Percentiles rank a stretch among this genome's conserved stretches.
These are phyloP conservation scores for Zaprionus camerounensis DNA, from an alignment of 1,140 invertebrate genomes.

Conservation along the genomic window DNA sequence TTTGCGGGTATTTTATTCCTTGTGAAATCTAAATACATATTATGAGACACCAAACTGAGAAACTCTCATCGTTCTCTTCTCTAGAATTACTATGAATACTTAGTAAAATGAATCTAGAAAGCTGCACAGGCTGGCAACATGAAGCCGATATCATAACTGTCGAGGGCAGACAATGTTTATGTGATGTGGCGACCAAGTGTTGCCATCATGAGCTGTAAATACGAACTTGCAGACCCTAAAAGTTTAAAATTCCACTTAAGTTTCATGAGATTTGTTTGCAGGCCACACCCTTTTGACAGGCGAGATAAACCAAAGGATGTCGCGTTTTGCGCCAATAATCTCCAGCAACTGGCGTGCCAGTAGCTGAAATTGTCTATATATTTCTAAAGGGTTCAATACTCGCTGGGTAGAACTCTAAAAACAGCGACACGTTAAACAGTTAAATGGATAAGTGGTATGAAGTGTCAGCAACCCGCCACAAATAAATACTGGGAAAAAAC, in stretches of 20 bases:
- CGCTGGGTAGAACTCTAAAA: constrained; percentile 17
- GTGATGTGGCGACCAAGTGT: constrained; percentile 19
- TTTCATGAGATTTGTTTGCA: constrained; percentile 38
- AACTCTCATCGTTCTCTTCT: not conserved
- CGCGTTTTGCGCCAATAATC: not conserved
- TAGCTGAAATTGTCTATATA: not conserved
- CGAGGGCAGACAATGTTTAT: constrained; percentile 14
- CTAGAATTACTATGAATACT: not conserved
- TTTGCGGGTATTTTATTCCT: no score
- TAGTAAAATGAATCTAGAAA: not conserved
- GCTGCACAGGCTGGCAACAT: not conserved
- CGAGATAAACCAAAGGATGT: constrained; percentile 4
- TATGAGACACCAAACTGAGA: not conserved
- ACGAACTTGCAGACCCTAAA: constrained; percentile 15
- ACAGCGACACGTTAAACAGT: constrained; percentile 39
- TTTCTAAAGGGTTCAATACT: constrained; percentile 39
- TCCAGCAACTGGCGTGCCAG: constrained; percentile 15
- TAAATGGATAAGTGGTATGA: not conserved
- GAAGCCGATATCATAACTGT: not conserved
- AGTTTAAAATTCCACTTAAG: constrained; percentile 48
- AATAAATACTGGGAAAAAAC: no score
- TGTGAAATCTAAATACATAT: not conserved
- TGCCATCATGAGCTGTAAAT: constrained; percentile 3
- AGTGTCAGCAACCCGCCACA: no score
- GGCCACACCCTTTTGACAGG: constrained; percentile 24